Percentiles rank a stretch among this genome's conserved stretches.
Evolutionary conservation across 35 echinoderm and acorn worm genomes (phyloP).

Genomic region (Ptychodera flava): DNA sequence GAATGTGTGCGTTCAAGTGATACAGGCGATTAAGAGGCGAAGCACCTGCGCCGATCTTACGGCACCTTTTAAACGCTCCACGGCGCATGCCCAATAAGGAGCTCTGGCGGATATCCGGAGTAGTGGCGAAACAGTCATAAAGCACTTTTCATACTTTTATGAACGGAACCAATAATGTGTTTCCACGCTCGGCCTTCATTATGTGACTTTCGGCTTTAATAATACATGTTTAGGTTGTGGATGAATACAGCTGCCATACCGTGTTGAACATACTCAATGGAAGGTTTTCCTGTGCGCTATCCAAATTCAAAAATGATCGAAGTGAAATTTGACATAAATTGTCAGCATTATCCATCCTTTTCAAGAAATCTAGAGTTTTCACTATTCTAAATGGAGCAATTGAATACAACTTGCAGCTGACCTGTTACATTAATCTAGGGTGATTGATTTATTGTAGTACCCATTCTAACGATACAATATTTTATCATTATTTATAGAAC

Average conservation of each 20-base stretch:
- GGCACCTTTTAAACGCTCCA: not conserved
- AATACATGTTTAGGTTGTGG: not conserved
- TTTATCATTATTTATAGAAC: no score
- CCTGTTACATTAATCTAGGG: no score
- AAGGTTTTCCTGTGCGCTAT: not conserved
- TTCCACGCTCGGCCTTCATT: not conserved
- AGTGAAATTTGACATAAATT: no score
- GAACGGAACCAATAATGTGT: not conserved
- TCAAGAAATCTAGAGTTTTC: no score
- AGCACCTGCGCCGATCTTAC: not conserved
- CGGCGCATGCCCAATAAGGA: not conserved
- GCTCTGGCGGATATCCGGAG: not conserved
- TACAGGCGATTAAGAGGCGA: not conserved
- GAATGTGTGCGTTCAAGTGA: not conserved
- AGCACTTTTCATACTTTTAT: slow-evolving; percentile 2
- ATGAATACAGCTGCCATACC: not conserved
- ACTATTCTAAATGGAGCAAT: no score
- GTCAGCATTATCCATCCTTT: no score
- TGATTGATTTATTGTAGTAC: no score
- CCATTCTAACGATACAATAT: no score
- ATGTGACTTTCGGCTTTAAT: not conserved
- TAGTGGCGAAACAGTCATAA: not conserved
- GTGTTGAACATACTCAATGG: not conserved
- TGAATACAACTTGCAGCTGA: no score
- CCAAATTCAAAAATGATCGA: no score